A percentile compares a stretch with the other conserved stretches of the same genome.
Conservation (phyloP, 2,113 vertebrate genomes). For the Gambusia affinis region DNA sequence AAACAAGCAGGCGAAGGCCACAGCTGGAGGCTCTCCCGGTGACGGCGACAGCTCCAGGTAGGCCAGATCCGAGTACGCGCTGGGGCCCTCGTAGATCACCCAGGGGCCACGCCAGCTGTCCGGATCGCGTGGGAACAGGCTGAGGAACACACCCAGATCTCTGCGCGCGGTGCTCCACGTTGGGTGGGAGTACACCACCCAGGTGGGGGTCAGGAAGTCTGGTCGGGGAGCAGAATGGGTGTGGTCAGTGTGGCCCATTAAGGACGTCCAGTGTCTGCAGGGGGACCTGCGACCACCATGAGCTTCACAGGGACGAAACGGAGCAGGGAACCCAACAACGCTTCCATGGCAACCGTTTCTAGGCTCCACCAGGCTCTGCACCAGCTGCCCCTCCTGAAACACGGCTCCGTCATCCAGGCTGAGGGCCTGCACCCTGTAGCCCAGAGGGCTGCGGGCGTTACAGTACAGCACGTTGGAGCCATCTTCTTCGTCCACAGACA, state of each 20-base stretch:
- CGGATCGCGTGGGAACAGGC: slow-evolving; percentile 85
- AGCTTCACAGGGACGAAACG: slow-evolving; percentile 33
- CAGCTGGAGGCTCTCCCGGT: slow-evolving; percentile 50
- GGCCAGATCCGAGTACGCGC: slow-evolving; percentile 93
- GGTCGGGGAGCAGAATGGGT: background rate
- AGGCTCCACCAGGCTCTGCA: slow-evolving; percentile 86
- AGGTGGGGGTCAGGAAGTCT: slow-evolving; percentile 82
- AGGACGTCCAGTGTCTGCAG: slow-evolving; percentile 50
- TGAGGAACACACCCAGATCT: slow-evolving; percentile 89
- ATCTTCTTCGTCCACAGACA: slow-evolving; percentile 84
- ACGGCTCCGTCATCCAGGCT: slow-evolving; percentile 84
- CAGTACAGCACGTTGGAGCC: slow-evolving; percentile 88
- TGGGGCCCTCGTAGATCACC: slow-evolving; percentile 93
- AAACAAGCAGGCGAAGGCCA: slow-evolving; percentile 88
- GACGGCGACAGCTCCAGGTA: slow-evolving; percentile 79
- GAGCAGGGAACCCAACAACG: slow-evolving; percentile 88
- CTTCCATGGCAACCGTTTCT: slow-evolving; percentile 92
- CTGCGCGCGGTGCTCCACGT: slow-evolving; percentile 81
- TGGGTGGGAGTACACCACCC: slow-evolving; percentile 92
- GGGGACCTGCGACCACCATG: slow-evolving; percentile 1
- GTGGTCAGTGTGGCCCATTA: background rate
- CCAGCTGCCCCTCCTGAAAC: slow-evolving; percentile 87
- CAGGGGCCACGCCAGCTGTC: slow-evolving; percentile 92
- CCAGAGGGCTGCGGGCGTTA: slow-evolving; percentile 89
- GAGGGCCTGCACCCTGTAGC: slow-evolving; percentile 89